phyloP scores from a whole-genome alignment of 2,797 vertebrate genomes.

The Aldrovandia affinis region DNA sequence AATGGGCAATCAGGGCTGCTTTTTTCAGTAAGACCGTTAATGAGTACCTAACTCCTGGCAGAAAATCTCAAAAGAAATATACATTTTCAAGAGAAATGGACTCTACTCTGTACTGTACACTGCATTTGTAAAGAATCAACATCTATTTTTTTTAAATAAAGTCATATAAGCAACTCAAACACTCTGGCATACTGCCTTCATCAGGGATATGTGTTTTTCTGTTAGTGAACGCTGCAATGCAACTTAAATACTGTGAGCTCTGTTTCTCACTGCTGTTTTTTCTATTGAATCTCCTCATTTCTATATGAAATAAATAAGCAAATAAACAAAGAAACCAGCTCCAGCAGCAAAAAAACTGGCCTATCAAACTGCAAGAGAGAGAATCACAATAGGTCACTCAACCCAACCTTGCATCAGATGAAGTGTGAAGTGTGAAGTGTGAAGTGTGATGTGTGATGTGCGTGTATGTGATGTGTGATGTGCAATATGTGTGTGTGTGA shows the following conservation, averaged over 20 bases:
- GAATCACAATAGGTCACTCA: too few relatives aligned
- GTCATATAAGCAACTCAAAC: neutral
- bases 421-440: too few relatives aligned
- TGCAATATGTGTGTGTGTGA: too few relatives aligned
- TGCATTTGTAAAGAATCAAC: neutral
- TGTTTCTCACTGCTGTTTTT: neutral
- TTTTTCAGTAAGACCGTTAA: neutral
- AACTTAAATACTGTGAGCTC: neutral
- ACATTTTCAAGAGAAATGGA: neutral
- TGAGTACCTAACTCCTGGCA: neutral
- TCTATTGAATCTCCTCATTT: neutral
- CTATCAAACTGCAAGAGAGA: too few relatives aligned
- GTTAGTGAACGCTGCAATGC: neutral
- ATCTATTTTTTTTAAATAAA: neutral
- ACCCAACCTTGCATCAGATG: too few relatives aligned
- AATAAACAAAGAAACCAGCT: too few relatives aligned
- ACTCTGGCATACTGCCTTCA: neutral
- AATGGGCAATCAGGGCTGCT: neutral
- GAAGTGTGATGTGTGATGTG: too few relatives aligned
- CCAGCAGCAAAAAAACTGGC: too few relatives aligned
- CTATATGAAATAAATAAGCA: neutral
- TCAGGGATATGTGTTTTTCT: neutral
- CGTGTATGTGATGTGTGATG: too few relatives aligned
- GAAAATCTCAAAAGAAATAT: neutral
- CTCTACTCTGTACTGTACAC: neutral